These are phyloP conservation scores for Megalops cyprinoides DNA, from an alignment of 2,797 vertebrate genomes.

Conservation along the genomic window DNA sequence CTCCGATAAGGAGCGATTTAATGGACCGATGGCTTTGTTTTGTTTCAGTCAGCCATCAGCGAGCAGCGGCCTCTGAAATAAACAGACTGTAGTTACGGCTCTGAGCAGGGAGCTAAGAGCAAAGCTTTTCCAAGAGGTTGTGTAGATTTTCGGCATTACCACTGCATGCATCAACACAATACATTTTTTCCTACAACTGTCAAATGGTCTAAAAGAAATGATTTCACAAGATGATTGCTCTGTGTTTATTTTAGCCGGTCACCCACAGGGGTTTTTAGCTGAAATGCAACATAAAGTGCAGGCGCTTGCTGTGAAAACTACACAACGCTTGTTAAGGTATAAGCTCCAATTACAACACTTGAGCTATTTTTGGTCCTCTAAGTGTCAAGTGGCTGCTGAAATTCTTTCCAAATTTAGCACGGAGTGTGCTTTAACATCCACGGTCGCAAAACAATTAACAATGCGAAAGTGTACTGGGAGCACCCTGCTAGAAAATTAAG, in stretches of 20 bases:
- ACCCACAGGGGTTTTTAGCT: neutral
- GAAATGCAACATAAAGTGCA: neutral
- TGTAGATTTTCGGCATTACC: neutral
- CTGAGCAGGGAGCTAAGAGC: neutral
- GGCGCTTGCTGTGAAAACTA: neutral
- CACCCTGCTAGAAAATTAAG: neutral
- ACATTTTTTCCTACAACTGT: neutral
- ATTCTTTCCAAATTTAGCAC: constrained; percentile 2
- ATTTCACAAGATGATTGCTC: neutral
- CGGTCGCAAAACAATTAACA: constrained; percentile 3
- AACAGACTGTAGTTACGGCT: constrained; percentile 36
- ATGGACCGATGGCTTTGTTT: constrained; percentile 72
- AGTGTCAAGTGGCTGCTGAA: neutral
- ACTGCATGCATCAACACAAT: neutral
- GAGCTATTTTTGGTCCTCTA: neutral
- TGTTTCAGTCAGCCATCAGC: constrained; percentile 69
- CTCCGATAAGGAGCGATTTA: constrained; percentile 75
- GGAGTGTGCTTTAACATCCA: neutral
- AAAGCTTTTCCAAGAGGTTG: neutral
- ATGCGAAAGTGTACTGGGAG: constrained; percentile 1
- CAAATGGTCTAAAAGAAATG: constrained; percentile 4
- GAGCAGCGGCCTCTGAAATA: constrained; percentile 69
- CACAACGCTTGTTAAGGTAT: constrained; percentile 16
- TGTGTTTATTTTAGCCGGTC: neutral
- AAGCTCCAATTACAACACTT: neutral